Conservation (phyloP, 2,888 invertebrate genomes). For the Noctua pronuba region DNA sequence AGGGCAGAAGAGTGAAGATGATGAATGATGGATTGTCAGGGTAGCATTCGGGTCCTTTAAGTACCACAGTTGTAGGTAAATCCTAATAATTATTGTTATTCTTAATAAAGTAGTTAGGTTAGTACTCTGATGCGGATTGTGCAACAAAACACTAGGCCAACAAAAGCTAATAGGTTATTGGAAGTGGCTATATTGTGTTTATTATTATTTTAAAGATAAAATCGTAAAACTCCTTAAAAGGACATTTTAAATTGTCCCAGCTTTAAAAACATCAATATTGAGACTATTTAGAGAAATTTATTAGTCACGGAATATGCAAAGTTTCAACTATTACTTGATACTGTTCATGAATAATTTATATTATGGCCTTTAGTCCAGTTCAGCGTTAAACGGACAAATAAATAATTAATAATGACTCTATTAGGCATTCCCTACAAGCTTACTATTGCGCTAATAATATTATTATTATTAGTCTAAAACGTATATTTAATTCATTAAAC, state of each 20-base stretch:
- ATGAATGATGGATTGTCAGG: background rate
- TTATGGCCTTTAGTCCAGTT: slow-evolving; percentile 36
- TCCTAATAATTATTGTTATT: background rate
- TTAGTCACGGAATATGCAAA: slow-evolving; percentile 35
- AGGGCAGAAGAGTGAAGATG: background rate
- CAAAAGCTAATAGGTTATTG: background rate
- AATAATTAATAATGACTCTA: slow-evolving; percentile 53
- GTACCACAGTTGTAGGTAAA: background rate
- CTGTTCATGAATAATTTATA: slow-evolving; percentile 54
- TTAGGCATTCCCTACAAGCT: slow-evolving; percentile 19
- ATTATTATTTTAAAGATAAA: background rate
- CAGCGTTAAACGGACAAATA: slow-evolving; percentile 35
- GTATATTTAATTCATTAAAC: slow-evolving; percentile 7
- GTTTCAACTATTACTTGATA: slow-evolving; percentile 19
- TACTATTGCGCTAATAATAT: slow-evolving; percentile 33
- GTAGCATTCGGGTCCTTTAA: background rate
- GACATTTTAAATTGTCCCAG: slow-evolving; percentile 16
- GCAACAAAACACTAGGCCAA: background rate
- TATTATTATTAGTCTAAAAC: background rate
- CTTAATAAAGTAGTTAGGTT: background rate
- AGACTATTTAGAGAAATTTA: slow-evolving; percentile 26
- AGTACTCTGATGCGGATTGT: background rate
- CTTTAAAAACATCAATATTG: slow-evolving; percentile 28
- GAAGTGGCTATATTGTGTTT: background rate
- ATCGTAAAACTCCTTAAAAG: slow-evolving; percentile 20